Percentiles rank a stretch among this genome's conserved stretches.
Conservation (phyloP, 2,113 vertebrate genomes). For the Mustela lutreola region DNA sequence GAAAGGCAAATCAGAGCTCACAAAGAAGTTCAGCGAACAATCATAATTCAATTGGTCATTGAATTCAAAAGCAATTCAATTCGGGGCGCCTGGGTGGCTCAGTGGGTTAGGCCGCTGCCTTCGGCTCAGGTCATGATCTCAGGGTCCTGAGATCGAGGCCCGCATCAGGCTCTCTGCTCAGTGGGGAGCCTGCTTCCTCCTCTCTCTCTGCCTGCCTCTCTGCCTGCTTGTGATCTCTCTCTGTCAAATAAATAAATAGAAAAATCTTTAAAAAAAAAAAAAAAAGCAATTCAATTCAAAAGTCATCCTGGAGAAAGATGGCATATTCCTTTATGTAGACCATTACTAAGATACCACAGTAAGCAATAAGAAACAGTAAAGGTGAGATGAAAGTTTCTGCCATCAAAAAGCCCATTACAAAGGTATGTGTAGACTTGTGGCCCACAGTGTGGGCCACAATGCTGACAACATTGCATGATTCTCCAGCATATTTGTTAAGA, state of each 20-base stretch:
- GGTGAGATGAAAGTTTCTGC: constrained; percentile 95
- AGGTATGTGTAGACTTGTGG: constrained; percentile 92
- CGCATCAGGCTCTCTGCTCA: too few species aligned
- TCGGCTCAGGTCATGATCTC: too few species aligned
- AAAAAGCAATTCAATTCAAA: constrained; percentile 78
- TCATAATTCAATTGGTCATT: constrained; percentile 89
- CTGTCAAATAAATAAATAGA: too few species aligned
- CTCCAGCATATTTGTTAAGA: not conserved
- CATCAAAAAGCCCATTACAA: constrained; percentile 92
- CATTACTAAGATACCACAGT: constrained; percentile 91
- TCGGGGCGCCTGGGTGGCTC: not conserved
- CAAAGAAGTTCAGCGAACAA: constrained; percentile 93
- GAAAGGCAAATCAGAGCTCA: constrained; percentile 92
- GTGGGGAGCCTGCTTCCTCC: too few species aligned
- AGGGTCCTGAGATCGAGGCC: too few species aligned
- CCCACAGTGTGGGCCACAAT: constrained; percentile 92
- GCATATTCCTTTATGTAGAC: constrained; percentile 93
- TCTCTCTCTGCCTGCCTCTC: too few species aligned
- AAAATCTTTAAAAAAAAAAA: too few species aligned
- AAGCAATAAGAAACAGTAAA: constrained; percentile 90
- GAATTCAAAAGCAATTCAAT: not conserved
- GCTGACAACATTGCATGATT: constrained; percentile 91
- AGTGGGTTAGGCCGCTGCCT: too few species aligned
- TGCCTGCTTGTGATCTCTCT: too few species aligned
- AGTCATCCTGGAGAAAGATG: constrained; percentile 94